phyloP scores from a whole-genome alignment of 2,113 vertebrate genomes.

The Dermatemys mawii region DNA sequence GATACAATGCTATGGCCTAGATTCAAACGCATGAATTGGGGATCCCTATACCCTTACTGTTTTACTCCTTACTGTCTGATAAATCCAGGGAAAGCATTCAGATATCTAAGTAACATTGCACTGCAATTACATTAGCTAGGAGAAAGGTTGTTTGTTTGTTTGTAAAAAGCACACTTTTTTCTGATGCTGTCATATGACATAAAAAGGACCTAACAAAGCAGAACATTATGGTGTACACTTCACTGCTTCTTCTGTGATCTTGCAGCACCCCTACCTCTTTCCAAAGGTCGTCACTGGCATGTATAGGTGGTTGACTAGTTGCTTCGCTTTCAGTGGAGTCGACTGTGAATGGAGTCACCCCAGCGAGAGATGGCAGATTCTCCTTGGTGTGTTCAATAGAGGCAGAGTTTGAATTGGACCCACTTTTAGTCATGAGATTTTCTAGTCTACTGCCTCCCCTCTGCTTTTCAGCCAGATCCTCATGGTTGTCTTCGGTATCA shows the following conservation, averaged over 20 bases:
- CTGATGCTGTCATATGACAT: background rate
- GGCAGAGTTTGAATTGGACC: background rate
- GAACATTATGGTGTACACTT: background rate
- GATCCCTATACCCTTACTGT: background rate
- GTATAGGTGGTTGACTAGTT: background rate
- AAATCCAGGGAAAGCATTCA: no score
- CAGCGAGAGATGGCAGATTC: background rate
- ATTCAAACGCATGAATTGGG: background rate
- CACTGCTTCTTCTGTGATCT: background rate
- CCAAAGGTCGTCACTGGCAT: constrained; percentile 6
- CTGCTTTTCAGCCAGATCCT: constrained; percentile 19
- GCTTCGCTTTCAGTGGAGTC: constrained; percentile 18
- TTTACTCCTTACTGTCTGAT: background rate
- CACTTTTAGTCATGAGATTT: constrained; percentile 6
- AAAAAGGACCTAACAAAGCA: background rate
- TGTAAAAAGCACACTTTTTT: background rate
- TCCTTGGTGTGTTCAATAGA: background rate
- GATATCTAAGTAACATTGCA: background rate
- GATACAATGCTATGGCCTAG: background rate
- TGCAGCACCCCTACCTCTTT: constrained; percentile 60
- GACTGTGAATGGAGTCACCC: background rate
- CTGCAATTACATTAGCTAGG: background rate
- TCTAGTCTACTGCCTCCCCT: background rate
- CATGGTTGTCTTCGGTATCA: constrained; percentile 44
- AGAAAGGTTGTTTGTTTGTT: background rate